Evolutionary conservation across 2,888 invertebrate genomes (phyloP).

Genomic region (Thecophora atra): DNA sequence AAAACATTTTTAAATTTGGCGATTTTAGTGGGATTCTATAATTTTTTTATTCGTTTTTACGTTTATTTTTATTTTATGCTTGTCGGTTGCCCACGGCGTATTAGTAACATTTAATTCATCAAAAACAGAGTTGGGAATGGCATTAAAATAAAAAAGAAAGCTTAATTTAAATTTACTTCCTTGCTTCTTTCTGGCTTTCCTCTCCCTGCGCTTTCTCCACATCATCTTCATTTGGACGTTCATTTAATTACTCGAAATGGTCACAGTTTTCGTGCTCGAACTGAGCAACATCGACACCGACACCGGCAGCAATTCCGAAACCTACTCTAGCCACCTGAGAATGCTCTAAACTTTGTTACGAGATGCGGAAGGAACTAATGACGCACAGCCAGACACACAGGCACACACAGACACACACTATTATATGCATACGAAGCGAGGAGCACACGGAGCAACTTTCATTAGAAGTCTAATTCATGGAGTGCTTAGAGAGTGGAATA

Average conservation of each 20-base stretch:
- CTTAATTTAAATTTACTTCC: background rate
- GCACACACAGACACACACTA: constrained; percentile 25
- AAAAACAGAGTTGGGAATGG: too few species aligned
- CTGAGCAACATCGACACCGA: constrained; percentile 25
- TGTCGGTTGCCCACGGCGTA: too few species aligned
- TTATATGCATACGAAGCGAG: constrained; percentile 46
- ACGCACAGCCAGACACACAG: constrained; percentile 18
- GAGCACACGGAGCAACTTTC: constrained; percentile 44
- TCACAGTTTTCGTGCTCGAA: constrained; percentile 11
- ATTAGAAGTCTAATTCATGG: constrained; percentile 48
- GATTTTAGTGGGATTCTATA: too few species aligned
- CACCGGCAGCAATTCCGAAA: too few species aligned
- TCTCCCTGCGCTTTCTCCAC: background rate
- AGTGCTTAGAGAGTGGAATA: constrained; percentile 49
- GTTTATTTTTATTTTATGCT: too few species aligned
- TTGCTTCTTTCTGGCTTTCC: background rate
- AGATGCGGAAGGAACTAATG: constrained; percentile 15
- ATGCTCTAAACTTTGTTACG: constrained; percentile 37
- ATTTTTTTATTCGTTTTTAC: too few species aligned
- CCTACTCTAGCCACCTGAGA: constrained; percentile 30
- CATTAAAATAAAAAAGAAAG: too few species aligned
- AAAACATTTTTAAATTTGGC: too few species aligned
- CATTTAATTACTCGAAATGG: constrained; percentile 34
- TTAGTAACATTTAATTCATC: too few species aligned
- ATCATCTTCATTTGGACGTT: background rate